A percentile compares a stretch with the other conserved stretches of the same genome.
Conservation (phyloP, 1,140 invertebrate genomes). For the Wasmannia auropunctata region DNA sequence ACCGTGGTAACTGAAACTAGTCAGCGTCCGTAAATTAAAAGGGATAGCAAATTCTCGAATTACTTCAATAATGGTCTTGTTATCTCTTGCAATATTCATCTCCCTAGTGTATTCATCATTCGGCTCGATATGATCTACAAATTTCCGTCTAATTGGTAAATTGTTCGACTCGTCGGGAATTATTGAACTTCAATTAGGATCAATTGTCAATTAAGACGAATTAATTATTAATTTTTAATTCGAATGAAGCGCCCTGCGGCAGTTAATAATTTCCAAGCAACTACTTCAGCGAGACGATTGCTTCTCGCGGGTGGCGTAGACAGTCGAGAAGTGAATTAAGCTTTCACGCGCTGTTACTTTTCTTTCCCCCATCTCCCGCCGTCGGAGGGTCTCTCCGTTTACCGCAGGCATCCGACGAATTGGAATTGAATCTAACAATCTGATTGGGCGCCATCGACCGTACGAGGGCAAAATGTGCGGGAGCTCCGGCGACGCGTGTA, state of each 20-base stretch:
- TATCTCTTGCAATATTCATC: not conserved
- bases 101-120: too few species aligned
- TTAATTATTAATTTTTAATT: not conserved
- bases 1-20: not conserved
- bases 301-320: not conserved
- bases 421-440: constrained; percentile 35
- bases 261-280: not conserved
- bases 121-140: not conserved
- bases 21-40: not conserved
- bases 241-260: not conserved
- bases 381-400: not conserved
- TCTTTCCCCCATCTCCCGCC: not conserved
- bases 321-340: not conserved
- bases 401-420: not conserved
- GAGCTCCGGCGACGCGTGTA: not conserved
- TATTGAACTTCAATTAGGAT: constrained; percentile 17
- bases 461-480: not conserved
- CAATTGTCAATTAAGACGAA: not conserved
- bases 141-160: not conserved
- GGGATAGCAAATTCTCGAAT: not conserved
- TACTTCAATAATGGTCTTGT: not conserved
- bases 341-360: not conserved
- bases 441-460: constrained; percentile 29
- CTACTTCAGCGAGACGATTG: not conserved
- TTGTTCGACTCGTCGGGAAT: not conserved